Base-by-base conservation (phyloP, 1,140 invertebrate genomes). In the Leptoteleia sp. region DNA sequence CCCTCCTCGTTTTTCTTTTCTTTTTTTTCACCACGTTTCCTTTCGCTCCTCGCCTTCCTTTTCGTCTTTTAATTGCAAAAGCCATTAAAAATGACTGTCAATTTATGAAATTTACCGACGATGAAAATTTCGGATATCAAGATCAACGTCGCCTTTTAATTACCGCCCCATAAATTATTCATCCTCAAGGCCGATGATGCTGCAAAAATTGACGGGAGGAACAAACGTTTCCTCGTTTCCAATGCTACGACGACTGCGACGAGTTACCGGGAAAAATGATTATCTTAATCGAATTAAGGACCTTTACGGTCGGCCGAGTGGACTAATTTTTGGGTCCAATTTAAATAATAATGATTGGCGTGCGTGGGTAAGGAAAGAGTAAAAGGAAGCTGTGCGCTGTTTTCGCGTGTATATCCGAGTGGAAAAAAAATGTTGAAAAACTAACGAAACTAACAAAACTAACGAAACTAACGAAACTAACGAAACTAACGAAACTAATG, bases 241-340 rank as follows among this genome's bases (percentile, higher is more conserved):
- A 43, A 47, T 48, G 38, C 22, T 48, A n/a, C n/a, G 22, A 64
- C 12, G 29, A 29, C 12, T 17, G 16, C 31, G 5, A n/a, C 9
- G 40, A 61, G 48, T 45, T 55, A 27, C 50, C 16, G 22, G 38
- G 55, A 35, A 54, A 71, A 72, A 59, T 72, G 45, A 72, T 62
- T 45, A 27, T 71, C 47, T 62, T 61, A 61, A 71, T 59, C 43
- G 43, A 70, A 70, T 70, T 57, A n/a, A 70, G 22, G 40, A 70
- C n/a, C 52, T 47, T 57, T 64, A 52, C 52, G 17, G 16, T n/a
- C 37, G 3, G 15, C 31, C 64, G 25, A 57, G 62, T 47, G 40
- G 31, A 55, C 42, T 57, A 47, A 68, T 68, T 68, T 47, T 33
- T 4, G 40, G 27, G 4, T 9, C 50, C 15, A 8, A 70, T 70